phyloP scores from a whole-genome alignment of 2,113 vertebrate species.

The Phalacrocorax brasilianus region DNA sequence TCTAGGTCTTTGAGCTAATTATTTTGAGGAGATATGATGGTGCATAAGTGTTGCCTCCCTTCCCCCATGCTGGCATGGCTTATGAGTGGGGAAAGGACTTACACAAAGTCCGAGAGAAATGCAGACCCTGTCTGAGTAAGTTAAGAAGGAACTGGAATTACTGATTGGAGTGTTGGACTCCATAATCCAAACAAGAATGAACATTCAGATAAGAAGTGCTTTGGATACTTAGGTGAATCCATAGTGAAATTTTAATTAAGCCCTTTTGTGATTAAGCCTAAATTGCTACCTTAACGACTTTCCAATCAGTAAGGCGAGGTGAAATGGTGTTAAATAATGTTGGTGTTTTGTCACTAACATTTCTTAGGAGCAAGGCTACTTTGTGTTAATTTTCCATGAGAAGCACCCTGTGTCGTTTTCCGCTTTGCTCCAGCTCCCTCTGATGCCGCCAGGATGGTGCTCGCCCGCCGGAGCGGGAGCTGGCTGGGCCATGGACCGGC shows the following conservation, averaged over 20 bases:
- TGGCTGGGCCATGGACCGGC: neutral
- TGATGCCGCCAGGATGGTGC: neutral
- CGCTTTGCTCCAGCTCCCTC: neutral
- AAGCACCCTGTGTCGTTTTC: neutral
- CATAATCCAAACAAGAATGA: neutral
- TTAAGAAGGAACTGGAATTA: constrained; percentile 2
- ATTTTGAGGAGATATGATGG: neutral
- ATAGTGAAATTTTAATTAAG: constrained; percentile 7
- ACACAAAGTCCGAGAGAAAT: neutral
- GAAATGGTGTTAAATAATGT: neutral
- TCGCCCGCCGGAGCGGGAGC: rapidly evolving
- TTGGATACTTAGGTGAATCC: neutral
- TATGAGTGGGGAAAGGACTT: neutral
- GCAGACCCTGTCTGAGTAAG: neutral
- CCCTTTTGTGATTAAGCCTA: neutral
- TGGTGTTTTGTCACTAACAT: neutral
- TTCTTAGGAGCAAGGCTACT: neutral
- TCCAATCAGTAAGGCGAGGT: neutral
- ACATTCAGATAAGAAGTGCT: neutral
- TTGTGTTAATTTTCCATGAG: neutral
- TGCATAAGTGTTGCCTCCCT: neutral
- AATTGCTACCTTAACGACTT: constrained; percentile 6
- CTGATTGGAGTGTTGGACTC: neutral
- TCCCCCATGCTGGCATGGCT: neutral
- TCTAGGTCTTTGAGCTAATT: neutral